phyloP scores from a whole-genome alignment of 2,888 invertebrate genomes.

The Julus scanicus region DNA sequence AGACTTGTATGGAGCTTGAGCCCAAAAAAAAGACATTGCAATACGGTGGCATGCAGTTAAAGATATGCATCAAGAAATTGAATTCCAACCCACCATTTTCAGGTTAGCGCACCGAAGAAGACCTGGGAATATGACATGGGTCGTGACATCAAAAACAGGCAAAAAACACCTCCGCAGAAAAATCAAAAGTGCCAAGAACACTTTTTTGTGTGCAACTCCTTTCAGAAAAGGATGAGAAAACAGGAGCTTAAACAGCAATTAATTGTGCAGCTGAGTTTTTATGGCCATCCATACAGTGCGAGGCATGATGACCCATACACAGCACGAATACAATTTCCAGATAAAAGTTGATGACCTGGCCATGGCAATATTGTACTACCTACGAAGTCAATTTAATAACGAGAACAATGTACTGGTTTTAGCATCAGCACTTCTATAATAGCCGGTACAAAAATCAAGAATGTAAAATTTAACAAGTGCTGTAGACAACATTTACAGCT shows the following conservation, averaged over 20 bases:
- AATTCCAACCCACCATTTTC: conserved; percentile 3
- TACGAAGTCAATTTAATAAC: neutral
- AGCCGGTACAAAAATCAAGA: neutral
- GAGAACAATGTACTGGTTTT: neutral
- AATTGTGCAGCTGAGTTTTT: neutral
- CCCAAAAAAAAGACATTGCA: neutral
- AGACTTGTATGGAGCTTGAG: neutral
- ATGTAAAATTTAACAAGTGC: neutral
- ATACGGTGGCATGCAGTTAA: neutral
- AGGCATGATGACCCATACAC: neutral
- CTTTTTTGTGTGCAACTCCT: neutral
- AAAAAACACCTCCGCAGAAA: neutral
- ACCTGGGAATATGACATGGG: conserved; percentile 24
- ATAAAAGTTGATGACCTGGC: conserved; percentile 19
- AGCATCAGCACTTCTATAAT: neutral
- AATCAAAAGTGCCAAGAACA: neutral
- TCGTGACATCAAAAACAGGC: neutral
- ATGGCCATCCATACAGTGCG: neutral
- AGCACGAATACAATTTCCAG: neutral
- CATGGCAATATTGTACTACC: neutral
- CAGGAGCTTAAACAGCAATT: neutral
- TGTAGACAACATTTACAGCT: neutral
- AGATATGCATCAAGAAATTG: conserved; percentile 17
- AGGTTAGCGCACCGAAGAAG: conserved; percentile 38
- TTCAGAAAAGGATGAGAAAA: conserved; percentile 9